Percentiles rank a stretch among this genome's conserved stretches.
Conservation (phyloP, 2,113 vertebrate species). For the Aegithalos caudatus region DNA sequence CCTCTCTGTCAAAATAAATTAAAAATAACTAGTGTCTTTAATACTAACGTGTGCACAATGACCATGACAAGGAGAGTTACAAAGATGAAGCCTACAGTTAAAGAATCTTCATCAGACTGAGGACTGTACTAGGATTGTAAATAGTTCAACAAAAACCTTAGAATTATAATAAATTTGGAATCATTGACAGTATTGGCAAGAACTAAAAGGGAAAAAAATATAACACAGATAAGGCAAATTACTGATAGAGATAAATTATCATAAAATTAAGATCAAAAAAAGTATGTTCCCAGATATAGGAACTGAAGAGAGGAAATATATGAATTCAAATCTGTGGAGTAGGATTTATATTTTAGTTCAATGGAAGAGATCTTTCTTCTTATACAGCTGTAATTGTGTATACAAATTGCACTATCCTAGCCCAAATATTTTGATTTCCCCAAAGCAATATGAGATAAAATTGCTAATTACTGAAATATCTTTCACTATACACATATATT, state of each 20-base stretch:
- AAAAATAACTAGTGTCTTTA: neutral
- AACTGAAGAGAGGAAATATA: neutral
- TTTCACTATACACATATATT: neutral
- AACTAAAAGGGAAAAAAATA: neutral
- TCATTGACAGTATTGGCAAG: neutral
- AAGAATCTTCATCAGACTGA: neutral
- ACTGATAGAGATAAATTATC: neutral
- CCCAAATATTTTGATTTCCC: neutral
- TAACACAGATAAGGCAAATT: neutral
- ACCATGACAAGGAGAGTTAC: neutral
- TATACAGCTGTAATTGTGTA: neutral
- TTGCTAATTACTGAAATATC: neutral
- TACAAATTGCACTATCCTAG: neutral
- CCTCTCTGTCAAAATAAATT: neutral
- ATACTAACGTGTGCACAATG: neutral
- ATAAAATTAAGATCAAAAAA: neutral
- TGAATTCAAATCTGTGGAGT: neutral
- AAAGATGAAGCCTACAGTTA: neutral
- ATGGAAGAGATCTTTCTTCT: neutral
- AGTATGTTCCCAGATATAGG: accelerated
- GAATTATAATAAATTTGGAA: neutral
- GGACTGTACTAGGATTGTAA: neutral
- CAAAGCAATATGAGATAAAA: neutral
- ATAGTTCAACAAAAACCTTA: neutral
- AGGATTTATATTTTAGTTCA: neutral